These are phyloP conservation scores for Micrasema longulum DNA, from an alignment of 1,140 invertebrate genomes.

Conservation along the genomic window DNA sequence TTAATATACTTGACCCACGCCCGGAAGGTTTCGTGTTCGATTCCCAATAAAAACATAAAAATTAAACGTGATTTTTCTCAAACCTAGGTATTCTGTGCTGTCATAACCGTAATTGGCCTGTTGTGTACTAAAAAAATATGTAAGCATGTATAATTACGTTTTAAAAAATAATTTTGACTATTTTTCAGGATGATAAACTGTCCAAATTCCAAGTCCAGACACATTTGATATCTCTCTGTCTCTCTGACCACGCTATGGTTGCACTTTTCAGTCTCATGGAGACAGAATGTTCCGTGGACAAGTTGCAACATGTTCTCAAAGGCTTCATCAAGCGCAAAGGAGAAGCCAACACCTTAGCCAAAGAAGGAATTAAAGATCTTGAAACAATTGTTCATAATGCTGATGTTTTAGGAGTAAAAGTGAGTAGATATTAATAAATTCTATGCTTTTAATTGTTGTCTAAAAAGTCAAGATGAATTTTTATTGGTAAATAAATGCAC, in stretches of 20 bases:
- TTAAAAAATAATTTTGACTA: slow-evolving; percentile 30
- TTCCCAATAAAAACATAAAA: too few species aligned
- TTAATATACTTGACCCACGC: too few species aligned
- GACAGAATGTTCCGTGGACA: slow-evolving; percentile 75
- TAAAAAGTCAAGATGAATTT: too few species aligned
- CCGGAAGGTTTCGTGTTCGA: too few species aligned
- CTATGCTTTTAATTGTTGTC: neutral
- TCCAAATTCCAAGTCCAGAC: slow-evolving; percentile 80
- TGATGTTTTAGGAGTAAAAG: slow-evolving; percentile 79
- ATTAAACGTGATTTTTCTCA: too few species aligned
- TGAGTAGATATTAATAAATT: too few species aligned
- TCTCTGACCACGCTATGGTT: slow-evolving; percentile 77
- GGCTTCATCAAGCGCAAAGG: slow-evolving; percentile 73
- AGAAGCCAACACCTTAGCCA: slow-evolving; percentile 74
- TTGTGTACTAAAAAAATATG: too few species aligned
- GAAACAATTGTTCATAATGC: slow-evolving; percentile 78
- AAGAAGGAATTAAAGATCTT: slow-evolving; percentile 79
- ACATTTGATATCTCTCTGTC: slow-evolving; percentile 74
- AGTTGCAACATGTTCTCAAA: slow-evolving; percentile 73
- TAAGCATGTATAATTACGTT: too few species aligned
- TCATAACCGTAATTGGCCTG: too few species aligned
- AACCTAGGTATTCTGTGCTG: too few species aligned
- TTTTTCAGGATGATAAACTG: slow-evolving; percentile 72
- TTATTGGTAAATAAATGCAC: too few species aligned
- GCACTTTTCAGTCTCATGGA: slow-evolving; percentile 80